phyloP scores from a whole-genome alignment of 2,113 vertebrate genomes.

The Chloropsis hardwickii region DNA sequence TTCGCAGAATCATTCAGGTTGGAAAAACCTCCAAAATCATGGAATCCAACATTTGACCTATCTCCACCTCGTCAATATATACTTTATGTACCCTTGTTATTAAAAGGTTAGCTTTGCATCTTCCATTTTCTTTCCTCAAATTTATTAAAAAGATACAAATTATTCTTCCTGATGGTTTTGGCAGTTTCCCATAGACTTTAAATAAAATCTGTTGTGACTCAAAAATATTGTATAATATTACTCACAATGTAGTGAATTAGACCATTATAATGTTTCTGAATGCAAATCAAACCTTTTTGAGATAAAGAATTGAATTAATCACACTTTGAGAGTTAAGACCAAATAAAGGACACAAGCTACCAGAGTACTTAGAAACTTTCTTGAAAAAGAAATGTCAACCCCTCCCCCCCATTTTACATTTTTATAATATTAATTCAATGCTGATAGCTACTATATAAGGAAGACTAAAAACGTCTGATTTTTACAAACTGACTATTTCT shows the following conservation, averaged over 20 bases:
- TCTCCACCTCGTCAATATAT: not conserved
- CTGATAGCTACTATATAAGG: not conserved
- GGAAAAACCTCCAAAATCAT: not conserved
- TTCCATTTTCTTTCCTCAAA: rapidly evolving
- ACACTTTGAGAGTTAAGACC: not conserved
- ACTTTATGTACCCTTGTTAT: not conserved
- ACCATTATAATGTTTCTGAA: not conserved
- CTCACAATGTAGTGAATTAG: not conserved
- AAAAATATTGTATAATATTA: not conserved
- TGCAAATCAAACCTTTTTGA: not conserved
- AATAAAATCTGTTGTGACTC: not conserved
- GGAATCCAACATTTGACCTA: not conserved
- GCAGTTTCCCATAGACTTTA: not conserved
- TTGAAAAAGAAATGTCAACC: not conserved
- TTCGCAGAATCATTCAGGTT: not conserved
- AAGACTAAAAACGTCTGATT: not conserved
- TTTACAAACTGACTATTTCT: not conserved
- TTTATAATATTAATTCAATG: not conserved
- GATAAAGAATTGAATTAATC: not conserved
- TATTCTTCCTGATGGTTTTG: not conserved
- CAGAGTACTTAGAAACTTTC: not conserved
- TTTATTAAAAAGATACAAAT: not conserved
- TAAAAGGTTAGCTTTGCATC: not conserved
- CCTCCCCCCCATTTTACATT: not conserved
- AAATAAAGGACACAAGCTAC: not conserved